A percentile compares a stretch with the other conserved stretches of the same genome.
Evolutionary conservation across 1,140 invertebrate species (phyloP).

Genomic region (Pseudomyrmex dendroicus): DNA sequence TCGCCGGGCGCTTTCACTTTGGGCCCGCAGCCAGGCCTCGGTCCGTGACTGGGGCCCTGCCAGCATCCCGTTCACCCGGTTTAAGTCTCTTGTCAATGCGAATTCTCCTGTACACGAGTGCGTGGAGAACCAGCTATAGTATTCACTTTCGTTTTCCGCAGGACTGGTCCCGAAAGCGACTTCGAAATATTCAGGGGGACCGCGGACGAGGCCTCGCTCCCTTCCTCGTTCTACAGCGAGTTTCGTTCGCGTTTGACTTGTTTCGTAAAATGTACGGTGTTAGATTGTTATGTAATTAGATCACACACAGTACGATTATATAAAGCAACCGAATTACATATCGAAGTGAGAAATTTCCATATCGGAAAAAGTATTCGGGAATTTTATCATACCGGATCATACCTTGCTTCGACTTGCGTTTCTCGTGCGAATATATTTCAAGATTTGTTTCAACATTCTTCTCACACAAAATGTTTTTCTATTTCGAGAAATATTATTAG

Average conservation of each 20-base stretch:
- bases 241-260: constrained; percentile 9
- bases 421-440: no score
- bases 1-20: constrained; percentile 84
- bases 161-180: constrained; percentile 62
- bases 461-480: not conserved
- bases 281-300: constrained; percentile 46
- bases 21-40: constrained; percentile 67
- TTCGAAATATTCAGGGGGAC: constrained; percentile 24
- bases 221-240: not conserved
- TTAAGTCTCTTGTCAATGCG: constrained; percentile 8
- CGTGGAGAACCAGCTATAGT: constrained; percentile 8
- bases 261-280: constrained; percentile 38
- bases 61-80: constrained; percentile 82
- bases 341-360: not conserved
- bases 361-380: no score
- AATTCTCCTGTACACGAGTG: not conserved
- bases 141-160: constrained; percentile 77
- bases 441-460: no score
- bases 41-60: constrained; percentile 70
- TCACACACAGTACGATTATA: constrained; percentile 8
- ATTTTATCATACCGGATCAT: no score
- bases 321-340: constrained; percentile 21
- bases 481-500: not conserved
- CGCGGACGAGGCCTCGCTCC: not conserved
- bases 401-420: no score